Evolutionary conservation across 2,797 vertebrate species (phyloP), one percentile per base, ranked within the genome.

Genomic region (Onychomys torridus): DNA sequence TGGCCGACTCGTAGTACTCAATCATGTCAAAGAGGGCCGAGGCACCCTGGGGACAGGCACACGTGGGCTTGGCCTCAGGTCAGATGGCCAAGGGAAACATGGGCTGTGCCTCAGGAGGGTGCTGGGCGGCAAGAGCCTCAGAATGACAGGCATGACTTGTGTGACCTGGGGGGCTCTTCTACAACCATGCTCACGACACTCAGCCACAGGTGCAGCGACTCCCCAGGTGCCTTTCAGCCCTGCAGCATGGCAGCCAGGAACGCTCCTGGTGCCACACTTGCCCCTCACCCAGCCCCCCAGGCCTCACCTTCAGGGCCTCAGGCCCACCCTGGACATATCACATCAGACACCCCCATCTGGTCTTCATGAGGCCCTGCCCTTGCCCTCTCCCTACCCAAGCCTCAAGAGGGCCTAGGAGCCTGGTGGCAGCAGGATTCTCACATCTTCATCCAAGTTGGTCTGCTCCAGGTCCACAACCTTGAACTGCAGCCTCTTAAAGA

Each of bases 11-110:
- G 0, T 99, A 99, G 97, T 99, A 99, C 96, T 99, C 99, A 0
- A 99, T 99, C 99, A 99, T 99, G 97, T 99, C 99, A 3, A 99
- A 99, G 16, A 99, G 98, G 9, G 99, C 99, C 0, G 99, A 99
- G 2, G 99, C 99, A 2, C 99, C 99, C 99, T 99, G 98, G 32
- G 29, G 65, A 81, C 63, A 88, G 84, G 59, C 16, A 61, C 85
- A 55, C 2, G 27, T 40, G 37, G 55, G 90, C 32, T 73, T 40
- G 19, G 79, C 29, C 52, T 71, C 59, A 32, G 73, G 6, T 37
- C 63, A 16, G 49, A 63, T 57, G 78, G 78, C 49, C 78, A 57
- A 34, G 65, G 49, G 6, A 57, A 61, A 34, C 32, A 34, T 2
- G 49, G 69, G 46, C 49, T 77, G 25, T 37, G 5, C 49, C 49